Base-by-base conservation (phyloP, 2,113 vertebrate genomes). In the Colossoma macropomum region DNA sequence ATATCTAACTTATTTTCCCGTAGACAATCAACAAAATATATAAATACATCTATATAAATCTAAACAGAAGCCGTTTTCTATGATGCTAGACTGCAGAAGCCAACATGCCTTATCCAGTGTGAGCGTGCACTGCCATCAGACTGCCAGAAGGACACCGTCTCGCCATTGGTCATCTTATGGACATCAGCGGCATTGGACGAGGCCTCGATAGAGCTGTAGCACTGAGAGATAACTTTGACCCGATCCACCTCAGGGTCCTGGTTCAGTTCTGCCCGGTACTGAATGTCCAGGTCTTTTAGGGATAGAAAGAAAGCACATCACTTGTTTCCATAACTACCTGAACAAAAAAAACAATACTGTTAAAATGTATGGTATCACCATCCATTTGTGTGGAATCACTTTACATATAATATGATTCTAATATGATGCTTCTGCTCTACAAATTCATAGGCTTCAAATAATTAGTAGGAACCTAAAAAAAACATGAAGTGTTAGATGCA, bases 101-200 rank as follows among this genome's bases (percentile, higher is more conserved):
- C 41, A 73, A 21, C 95, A 87, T 91, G 93, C 98, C 98, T 96
- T 80, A 99, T 97, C 98, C 98, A 99, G 71, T 99, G 98, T 0
- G 97, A 98, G 27, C 97, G 96, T 0, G 97, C 97, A 0, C 96
- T 99, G 65, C 98, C 98, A 0, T 99, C 97, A 0, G 98, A 99
- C 92, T 99, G 97, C 98, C 98, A 99, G 90, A 96, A 99, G 50
- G 98, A 97, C 0, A 94, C 88, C 0, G 97, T 98, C 56, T 99
- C 98, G 6, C 98, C 97, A 0, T 98, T 98, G 0, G 96, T 97
- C 97, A 99, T 97, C 91, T 97, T 98, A 91, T 96, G 94, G 4
- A 98, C 90, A 70, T 99, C 98, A 0, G 94, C 86, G 0, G 95
- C 94, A 30, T 98, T 98, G 75, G 98, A 99, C 0, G 98, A 99